Evolutionary conservation across 2,888 invertebrate species (phyloP).

Genomic region (Marasmarcha lunaedactyla): DNA sequence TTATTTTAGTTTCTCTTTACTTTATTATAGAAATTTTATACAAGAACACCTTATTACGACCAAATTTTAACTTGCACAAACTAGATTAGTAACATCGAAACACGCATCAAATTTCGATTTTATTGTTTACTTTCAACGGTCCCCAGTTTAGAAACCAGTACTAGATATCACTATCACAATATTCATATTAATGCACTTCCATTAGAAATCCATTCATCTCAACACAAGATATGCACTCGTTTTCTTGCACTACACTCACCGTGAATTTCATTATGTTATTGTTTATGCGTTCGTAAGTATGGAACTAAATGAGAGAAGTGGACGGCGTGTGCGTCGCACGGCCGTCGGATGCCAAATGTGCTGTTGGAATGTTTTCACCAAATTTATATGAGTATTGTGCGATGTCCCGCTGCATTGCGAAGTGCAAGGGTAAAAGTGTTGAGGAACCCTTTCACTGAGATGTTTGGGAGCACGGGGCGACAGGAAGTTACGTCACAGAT

Average conservation of each 20-base stretch:
- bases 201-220: constrained; percentile 2
- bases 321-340: constrained; percentile 50
- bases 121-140: too few species aligned
- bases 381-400: constrained; percentile 60
- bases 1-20: too few species aligned
- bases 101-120: too few species aligned
- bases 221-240: constrained; percentile 3
- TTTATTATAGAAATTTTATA: too few species aligned
- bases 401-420: constrained; percentile 15
- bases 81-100: too few species aligned
- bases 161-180: too few species aligned
- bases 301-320: constrained; percentile 55
- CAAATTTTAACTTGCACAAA: too few species aligned
- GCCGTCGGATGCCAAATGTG: constrained; percentile 69
- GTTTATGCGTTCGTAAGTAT: constrained; percentile 31
- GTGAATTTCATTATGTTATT: constrained; percentile 64
- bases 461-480: constrained; percentile 60
- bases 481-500: constrained; percentile 54
- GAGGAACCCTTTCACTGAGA: constrained; percentile 68
- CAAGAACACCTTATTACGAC: too few species aligned
- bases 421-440: constrained; percentile 56
- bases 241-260: constrained; percentile 47
- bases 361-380: constrained; percentile 57
- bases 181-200: neutral
- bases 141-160: too few species aligned